Evolutionary conservation across 2,113 vertebrate genomes (phyloP).

Genomic region (Psophia crepitans): DNA sequence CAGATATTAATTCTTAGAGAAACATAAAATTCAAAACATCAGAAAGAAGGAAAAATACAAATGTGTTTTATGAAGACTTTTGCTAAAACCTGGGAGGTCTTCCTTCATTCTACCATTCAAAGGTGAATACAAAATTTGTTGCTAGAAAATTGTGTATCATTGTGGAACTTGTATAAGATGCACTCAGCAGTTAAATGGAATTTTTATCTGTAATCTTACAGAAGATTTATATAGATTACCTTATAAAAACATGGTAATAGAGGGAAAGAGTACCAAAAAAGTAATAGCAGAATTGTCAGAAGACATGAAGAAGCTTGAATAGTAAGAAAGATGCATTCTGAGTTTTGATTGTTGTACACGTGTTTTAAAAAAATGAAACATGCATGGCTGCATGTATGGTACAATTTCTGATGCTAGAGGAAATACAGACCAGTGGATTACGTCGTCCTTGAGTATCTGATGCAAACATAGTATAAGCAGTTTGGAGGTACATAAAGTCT

Average conservation of each 20-base stretch:
- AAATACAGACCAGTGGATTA: background rate
- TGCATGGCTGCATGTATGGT: background rate
- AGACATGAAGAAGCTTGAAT: background rate
- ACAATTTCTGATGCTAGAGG: background rate
- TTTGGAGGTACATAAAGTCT: background rate
- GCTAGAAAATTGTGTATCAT: constrained; percentile 37
- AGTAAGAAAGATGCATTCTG: background rate
- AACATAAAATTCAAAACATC: background rate
- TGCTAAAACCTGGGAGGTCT: constrained; percentile 22
- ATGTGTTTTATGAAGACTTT: constrained; percentile 1
- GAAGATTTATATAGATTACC: constrained; percentile 52
- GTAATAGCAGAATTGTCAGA: constrained; percentile 5
- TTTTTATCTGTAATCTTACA: constrained; percentile 49
- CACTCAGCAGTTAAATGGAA: constrained; percentile 56
- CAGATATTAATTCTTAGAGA: constrained; percentile 18
- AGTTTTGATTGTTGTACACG: background rate
- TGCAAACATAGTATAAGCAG: background rate
- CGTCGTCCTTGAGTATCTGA: background rate
- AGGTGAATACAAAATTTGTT: constrained; percentile 35
- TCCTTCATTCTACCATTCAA: constrained; percentile 3
- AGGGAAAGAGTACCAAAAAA: background rate
- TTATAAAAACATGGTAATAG: constrained; percentile 41
- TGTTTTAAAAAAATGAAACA: background rate
- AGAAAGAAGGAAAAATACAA: background rate
- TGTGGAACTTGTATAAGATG: constrained; percentile 26